Base-by-base conservation (phyloP, 1,140 invertebrate genomes). In the Caenorhabditis brenneri region DNA sequence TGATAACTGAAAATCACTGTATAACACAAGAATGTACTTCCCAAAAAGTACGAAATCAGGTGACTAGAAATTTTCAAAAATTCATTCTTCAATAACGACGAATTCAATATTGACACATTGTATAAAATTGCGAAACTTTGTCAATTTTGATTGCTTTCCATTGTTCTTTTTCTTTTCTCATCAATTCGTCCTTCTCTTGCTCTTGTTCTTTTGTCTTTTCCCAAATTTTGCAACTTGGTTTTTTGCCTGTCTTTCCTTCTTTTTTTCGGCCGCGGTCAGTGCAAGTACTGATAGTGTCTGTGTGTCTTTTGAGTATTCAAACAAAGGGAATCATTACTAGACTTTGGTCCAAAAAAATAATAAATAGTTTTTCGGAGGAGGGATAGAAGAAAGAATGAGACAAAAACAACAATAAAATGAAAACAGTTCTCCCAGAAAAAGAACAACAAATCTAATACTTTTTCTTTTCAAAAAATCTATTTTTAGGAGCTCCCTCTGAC, bases 191-290 rank as follows among this genome's bases (percentile, higher is more conserved):
- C 19, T 51, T n/a, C 27, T 55, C 19, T 33, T 31, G 29, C 31
- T 65, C 58, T 65, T 65, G 31, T 33, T 65, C 58, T 65, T 65
- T 65, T 65, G 58, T 65, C 58, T 65, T 65, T 65, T 65, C 27
- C 48, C 53, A 24, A 55, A 55, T 27, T 65, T 65, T 65, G 58
- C 58, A 65, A 65, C 58, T 65, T 55, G 9, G 24, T 55, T 27
- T 55, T 55, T 55, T 15, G 48, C 16, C 48, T 15, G n/a, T 36
- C 31, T 31, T 60, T 65, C 27, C 22, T 2, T 29, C 3, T 36
- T 65, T 65, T 65, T 65, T 65, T 19, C 31, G 58, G 16, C 19
- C 31, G 58, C 31, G 58, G 58, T 65, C 58, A 65, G 58, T 65
- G 24, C 58, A 27, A 22, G 24, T 65, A 65, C 7, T 65, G 31